A percentile compares a stretch with the other conserved stretches of the same genome.
Evolutionary conservation across 2,888 invertebrate genomes (phyloP).

Genomic region (Xanthorhoe designata): DNA sequence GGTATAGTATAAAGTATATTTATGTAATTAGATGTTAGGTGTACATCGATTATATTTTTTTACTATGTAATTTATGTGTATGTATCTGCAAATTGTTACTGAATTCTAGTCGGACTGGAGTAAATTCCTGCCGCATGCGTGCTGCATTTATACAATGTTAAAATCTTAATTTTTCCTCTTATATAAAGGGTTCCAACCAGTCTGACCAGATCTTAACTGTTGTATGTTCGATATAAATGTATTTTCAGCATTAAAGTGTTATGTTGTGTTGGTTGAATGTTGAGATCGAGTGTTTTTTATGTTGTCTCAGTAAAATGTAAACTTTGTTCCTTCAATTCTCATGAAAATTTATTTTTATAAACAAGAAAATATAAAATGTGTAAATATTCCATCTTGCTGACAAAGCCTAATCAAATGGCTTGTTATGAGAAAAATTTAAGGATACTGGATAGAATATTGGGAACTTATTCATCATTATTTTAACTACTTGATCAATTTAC

Average conservation of each 20-base stretch:
- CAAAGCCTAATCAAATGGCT: too few species aligned
- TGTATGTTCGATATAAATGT: constrained; percentile 20
- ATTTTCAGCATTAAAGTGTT: constrained; percentile 1
- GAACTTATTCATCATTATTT: too few species aligned
- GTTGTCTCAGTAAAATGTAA: neutral
- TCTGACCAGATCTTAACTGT: constrained; percentile 8
- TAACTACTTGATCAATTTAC: too few species aligned
- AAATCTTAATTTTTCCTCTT: neutral
- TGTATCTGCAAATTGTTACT: constrained; percentile 4
- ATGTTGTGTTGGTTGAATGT: neutral
- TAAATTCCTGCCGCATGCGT: constrained; percentile 16
- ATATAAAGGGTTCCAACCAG: constrained; percentile 5
- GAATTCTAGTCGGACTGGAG: constrained; percentile 20
- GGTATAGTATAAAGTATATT: constrained; percentile 37
- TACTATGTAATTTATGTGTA: constrained; percentile 35
- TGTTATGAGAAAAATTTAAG: too few species aligned
- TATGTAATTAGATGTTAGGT: constrained; percentile 40
- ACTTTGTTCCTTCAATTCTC: neutral
- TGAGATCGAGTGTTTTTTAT: neutral
- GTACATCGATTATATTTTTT: constrained; percentile 46
- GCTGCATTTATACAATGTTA: neutral
- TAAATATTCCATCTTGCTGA: too few species aligned
- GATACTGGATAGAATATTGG: too few species aligned
- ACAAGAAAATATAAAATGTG: too few species aligned
- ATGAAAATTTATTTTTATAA: too few species aligned